Conservation (phyloP, 64 coral and sea anemone genomes). For the Porites lutea region DNA sequence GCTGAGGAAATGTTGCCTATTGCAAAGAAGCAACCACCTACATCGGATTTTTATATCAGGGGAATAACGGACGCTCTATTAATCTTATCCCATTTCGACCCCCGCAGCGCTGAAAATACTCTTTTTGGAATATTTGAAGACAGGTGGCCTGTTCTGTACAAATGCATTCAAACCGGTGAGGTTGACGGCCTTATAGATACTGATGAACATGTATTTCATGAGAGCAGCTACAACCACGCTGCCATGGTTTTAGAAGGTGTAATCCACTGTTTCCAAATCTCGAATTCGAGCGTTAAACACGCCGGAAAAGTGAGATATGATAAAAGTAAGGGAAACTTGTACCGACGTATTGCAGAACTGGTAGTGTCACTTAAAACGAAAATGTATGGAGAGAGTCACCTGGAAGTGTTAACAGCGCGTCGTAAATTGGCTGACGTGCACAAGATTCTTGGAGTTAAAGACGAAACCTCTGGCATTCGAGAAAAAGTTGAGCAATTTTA, state of each 20-base stretch:
- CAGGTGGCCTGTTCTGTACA: background rate
- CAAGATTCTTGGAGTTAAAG: background rate
- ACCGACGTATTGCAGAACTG: background rate
- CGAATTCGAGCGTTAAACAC: background rate
- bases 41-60: background rate
- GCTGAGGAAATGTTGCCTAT: background rate
- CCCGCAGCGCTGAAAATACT: background rate
- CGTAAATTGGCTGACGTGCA: background rate
- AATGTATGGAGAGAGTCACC: background rate
- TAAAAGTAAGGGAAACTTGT: background rate
- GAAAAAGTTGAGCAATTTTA: background rate
- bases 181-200: background rate
- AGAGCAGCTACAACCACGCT: background rate
- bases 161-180: no score
- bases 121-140: background rate
- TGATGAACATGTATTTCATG: background rate
- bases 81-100: background rate
- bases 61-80: background rate
- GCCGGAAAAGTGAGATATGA: no score
- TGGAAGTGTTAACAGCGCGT: no score
- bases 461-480: no score
- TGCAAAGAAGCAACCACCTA: background rate
- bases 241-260: background rate
- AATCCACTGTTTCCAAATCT: background rate
- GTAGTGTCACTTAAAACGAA: background rate